Evolutionary conservation across 2,888 invertebrate genomes (phyloP), one percentile per base, ranked within the genome.

Genomic region (Taenaris catops): DNA sequence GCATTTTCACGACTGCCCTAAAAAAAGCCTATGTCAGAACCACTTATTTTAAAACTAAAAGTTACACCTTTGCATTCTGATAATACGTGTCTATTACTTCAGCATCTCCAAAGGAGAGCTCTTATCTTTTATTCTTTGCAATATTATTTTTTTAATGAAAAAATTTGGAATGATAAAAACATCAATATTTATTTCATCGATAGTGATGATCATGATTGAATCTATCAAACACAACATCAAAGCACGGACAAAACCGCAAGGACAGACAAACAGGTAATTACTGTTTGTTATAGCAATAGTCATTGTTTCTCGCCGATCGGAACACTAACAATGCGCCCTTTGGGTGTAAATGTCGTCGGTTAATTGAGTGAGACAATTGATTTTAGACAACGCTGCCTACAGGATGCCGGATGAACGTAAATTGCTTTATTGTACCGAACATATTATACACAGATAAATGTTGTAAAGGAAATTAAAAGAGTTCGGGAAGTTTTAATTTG

Each of bases 321-420:
- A 46, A 39, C 43, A 43, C 46, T 41, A 55, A 58, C 57, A 59
- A 59, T 53, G 53, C 47, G 53, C 48, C 58, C 57, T 60, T 58
- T 55, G 49, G 51, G 53, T 59, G 51, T 51, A 58, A 60, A 62
- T 59, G 60, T 63, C 53, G 60, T 61, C 53, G 54, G 51, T 48
- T 65, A 62, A 67, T 65, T 57, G 54, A 57, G 51, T 51, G 51
- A 36, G 20, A 40, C 41, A 38, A 41, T 41, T 41, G 41, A 34
- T 41, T 34, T 31, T 38, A 34, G 34, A 24, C 25, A 28, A 24
- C 29, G 31, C 10, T 7, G 34, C 14, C 29, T 19, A 18, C 14
- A 23, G 26, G 21, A 23, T 25, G 21, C 38, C 34, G 24, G 16
- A 26, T 16, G 17, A 25, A 40, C 27, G 27, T 21, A n/a, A 39